Percentiles rank a stretch among this genome's conserved stretches.
Conservation (phyloP, 2,113 vertebrate species). For the Pelecanus crispus region DNA sequence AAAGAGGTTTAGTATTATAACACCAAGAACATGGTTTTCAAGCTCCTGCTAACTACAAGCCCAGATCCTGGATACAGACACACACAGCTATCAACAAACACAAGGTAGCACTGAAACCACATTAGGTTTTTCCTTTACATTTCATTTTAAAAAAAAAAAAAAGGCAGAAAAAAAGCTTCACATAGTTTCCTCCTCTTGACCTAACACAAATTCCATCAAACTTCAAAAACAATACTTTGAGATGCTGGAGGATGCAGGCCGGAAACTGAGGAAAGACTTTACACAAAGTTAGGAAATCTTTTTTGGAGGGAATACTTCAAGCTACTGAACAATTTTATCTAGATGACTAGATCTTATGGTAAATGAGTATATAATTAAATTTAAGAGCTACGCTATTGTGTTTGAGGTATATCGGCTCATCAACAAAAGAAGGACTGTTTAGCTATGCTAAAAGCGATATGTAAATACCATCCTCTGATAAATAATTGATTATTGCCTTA, state of each 20-base stretch:
- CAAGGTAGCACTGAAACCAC: conserved; percentile 54
- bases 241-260: conserved; percentile 78
- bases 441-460: conserved; percentile 59
- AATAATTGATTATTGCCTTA: conserved; percentile 70
- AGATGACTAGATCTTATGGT: conserved; percentile 62
- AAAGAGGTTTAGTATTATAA: conserved; percentile 65
- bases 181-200: conserved; percentile 79
- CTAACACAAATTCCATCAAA: conserved; percentile 79
- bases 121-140: conserved; percentile 66
- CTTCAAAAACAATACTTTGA: conserved; percentile 80
- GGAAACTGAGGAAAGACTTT: conserved; percentile 78
- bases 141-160: conserved; percentile 24
- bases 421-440: conserved; percentile 47
- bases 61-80: conserved; percentile 79
- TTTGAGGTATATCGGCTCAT: conserved; percentile 47
- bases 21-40: conserved; percentile 38
- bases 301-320: conserved; percentile 64
- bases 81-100: conserved; percentile 73
- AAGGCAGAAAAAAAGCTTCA: conserved; percentile 19
- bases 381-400: conserved; percentile 49
- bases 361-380: conserved; percentile 71
- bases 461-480: conserved; percentile 66
- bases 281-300: conserved; percentile 77
- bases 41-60: conserved; percentile 54
- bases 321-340: conserved; percentile 61